Base-by-base conservation (phyloP, 2,797 vertebrate genomes). In the Dicrostonyx torquatus region DNA sequence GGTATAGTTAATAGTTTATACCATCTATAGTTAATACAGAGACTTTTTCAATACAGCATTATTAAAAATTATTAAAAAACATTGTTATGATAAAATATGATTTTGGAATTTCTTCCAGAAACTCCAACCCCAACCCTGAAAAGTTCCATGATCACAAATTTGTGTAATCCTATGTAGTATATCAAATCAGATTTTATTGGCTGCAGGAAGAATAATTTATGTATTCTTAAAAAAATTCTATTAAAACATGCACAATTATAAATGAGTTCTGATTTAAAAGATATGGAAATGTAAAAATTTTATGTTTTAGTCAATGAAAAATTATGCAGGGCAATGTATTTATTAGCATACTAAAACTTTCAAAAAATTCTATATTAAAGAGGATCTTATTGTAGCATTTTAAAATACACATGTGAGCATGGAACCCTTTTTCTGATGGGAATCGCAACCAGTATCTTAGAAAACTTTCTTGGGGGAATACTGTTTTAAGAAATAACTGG, bases 181-280 rank as follows among this genome's bases (percentile, higher is more conserved):
- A 86, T 96, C 37, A 94, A 84, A 64, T 83, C 34, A 78, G 53
- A 89, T 22, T 93, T 96, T 64, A 43, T 78, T 68, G 34, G 6
- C 37, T 95, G 0, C 89, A 60, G 94, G 29, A 92, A 93, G 20
- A 85, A 90, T 43, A 94, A 84, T 86, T 84, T 93, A 72, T 72
- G 31, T 50, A 89, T 14, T 96, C 29, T 70, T 66, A 70, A 73
- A 87, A 91, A 95, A 94, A 37, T 90, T 5, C 11, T 94, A 50
- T 20, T 95, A 62, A 93, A 87, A 90, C 20, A 43, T 64, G 6
- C 64, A 77, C 40, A 91, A 45, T 87, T 93, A 31, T 78, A 77
- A 95, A 37, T 87, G 43, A 45, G 73, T 95, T 94, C 62, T 96
- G 58, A 93, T 90, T 92, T 94, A 40, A 95, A 73, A 93, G 24